Base-by-base conservation (phyloP, 2,888 invertebrate genomes). In the Pristionchus mayeri region DNA sequence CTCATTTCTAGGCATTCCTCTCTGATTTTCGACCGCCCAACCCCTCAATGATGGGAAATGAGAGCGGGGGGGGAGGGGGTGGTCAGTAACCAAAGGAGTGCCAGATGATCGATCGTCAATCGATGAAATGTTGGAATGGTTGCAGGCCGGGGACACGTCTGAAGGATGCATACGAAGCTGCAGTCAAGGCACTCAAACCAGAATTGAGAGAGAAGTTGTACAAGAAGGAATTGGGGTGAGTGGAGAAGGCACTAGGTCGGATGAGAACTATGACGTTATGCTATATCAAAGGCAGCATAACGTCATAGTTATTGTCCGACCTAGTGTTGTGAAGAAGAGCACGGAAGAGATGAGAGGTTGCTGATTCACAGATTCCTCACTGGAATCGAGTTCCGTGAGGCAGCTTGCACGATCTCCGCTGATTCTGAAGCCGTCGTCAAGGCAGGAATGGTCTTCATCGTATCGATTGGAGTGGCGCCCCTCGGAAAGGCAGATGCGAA, bases 371-470 rank as follows among this genome's bases (percentile, higher is more conserved):
- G 95, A 7, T 99, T 99, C 94, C 97, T 95, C 0, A 98, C 97
- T 95, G 99, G 99, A 11, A 96, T 99, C 90, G 98, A 99, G 93
- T 99, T 99, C 93, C 95, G 98, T 85, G 99, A 99, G 93, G 96
- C 96, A 90, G 96, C 97, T 0, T 94, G 98, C 85, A 95, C 97
- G 0, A 96, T 99, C 92, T 96, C 96, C 0, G 96, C 97, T 0
- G 99, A 98, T 94, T 96, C 96, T 21, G 95, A 95, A 63, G 95
- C 95, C 0, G 93, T 86, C 27, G 89, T 93, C 9, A 48, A 85
- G 88, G 78, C 91, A 92, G 94, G 97, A 84, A 98, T 99, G 98
- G 95, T 97, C 0, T 98, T 98, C 93, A 98, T 98, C 93, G 95
- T 99, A 11, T 97, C 97, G 92, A 95, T 99, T 88, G 99, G 99